Evolutionary conservation across 2,113 vertebrate genomes (phyloP).

Genomic region (Procavia capensis): DNA sequence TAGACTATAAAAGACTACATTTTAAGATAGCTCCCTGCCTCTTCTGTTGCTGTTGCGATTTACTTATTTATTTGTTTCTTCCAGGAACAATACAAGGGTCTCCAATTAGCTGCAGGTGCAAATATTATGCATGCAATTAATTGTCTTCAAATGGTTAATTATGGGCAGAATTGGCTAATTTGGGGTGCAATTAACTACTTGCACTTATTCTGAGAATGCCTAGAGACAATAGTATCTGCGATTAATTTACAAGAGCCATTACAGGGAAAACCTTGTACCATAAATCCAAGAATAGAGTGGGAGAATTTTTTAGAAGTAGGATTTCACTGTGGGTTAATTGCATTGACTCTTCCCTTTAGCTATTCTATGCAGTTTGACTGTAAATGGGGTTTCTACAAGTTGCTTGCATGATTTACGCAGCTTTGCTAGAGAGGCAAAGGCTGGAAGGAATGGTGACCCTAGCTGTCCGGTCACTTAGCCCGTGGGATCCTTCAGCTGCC

Average conservation of each 20-base stretch:
- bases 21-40: slow-evolving; percentile 2
- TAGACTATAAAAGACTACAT: neutral
- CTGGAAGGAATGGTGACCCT: neutral
- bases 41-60: slow-evolving; percentile 29
- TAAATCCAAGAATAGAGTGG: slow-evolving; percentile 68
- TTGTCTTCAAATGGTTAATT: slow-evolving; percentile 83
- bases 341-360: slow-evolving; percentile 68
- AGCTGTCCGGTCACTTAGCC: neutral
- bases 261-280: slow-evolving; percentile 69
- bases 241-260: slow-evolving; percentile 81
- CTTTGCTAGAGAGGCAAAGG: accelerated
- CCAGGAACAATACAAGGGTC: slow-evolving; percentile 73
- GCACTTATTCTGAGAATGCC: slow-evolving; percentile 79
- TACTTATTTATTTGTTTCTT: slow-evolving; percentile 77
- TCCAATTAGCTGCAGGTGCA: slow-evolving; percentile 84
- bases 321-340: slow-evolving; percentile 70
- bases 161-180: slow-evolving; percentile 83
- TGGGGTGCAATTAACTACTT: slow-evolving; percentile 81
- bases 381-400: neutral
- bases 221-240: slow-evolving; percentile 78
- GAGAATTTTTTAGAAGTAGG: slow-evolving; percentile 55
- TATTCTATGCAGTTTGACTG: slow-evolving; percentile 54
- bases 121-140: slow-evolving; percentile 84
- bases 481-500: too few relatives aligned
- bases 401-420: neutral